phyloP scores from a whole-genome alignment of 2,113 vertebrate genomes.

The Strix uralensis region DNA sequence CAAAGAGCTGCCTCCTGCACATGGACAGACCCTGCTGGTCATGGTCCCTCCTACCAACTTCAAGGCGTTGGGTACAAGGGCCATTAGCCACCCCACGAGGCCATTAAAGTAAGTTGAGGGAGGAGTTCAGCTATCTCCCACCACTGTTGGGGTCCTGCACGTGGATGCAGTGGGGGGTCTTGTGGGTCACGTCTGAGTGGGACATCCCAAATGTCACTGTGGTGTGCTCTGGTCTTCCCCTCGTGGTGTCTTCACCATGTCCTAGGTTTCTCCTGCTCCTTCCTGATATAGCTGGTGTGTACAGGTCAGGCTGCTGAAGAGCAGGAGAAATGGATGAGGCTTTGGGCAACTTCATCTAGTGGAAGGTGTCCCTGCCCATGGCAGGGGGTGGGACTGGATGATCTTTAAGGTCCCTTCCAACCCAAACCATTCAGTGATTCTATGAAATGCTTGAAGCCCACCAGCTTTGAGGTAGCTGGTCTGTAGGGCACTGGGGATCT shows the following conservation, averaged over 20 bases:
- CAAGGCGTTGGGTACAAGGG: conserved; percentile 62
- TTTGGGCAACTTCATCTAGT: too few relatives aligned
- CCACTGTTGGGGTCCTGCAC: neutral
- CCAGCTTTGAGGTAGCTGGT: neutral
- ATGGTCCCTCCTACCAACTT: conserved; percentile 78
- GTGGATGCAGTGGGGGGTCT: neutral
- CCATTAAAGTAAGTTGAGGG: conserved; percentile 71
- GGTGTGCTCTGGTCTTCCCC: neutral
- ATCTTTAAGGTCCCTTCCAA: too few relatives aligned
- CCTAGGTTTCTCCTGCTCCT: neutral
- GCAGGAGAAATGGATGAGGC: neutral
- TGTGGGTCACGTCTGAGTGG: neutral
- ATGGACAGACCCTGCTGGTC: conserved; percentile 77
- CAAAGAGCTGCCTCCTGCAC: conserved; percentile 30
- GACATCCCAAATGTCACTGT: neutral
- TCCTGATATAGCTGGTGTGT: fast-evolving
- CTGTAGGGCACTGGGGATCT: neutral
- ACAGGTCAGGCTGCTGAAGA: neutral
- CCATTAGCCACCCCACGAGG: conserved; percentile 63
- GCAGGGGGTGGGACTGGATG: too few relatives aligned
- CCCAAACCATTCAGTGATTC: too few relatives aligned
- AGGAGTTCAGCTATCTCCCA: neutral
- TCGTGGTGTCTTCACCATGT: neutral
- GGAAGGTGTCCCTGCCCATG: too few relatives aligned
- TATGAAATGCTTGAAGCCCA: neutral